These are phyloP conservation scores for Cephus rjabovi DNA, from an alignment of 2,888 invertebrate genomes.

Conservation along the genomic window DNA sequence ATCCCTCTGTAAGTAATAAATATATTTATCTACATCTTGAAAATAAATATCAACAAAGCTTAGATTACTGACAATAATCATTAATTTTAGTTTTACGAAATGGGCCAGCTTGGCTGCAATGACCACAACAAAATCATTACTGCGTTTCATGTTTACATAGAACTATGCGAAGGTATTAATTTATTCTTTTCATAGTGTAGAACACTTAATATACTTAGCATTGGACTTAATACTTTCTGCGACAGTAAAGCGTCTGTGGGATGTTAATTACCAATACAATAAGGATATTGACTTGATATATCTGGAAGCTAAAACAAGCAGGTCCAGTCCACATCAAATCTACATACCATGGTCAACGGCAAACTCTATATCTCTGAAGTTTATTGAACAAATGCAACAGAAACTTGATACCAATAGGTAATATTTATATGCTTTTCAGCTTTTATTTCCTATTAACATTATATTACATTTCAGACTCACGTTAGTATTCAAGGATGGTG, in stretches of 20 bases:
- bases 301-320: slow-evolving; percentile 63
- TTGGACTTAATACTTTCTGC: background rate
- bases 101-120: slow-evolving; percentile 65
- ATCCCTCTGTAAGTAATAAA: slow-evolving; percentile 53
- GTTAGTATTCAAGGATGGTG: slow-evolving; percentile 58
- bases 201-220: slow-evolving; percentile 25
- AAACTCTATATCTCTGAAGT: slow-evolving; percentile 59
- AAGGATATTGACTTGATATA: slow-evolving; percentile 62
- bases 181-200: slow-evolving; percentile 7
- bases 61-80: background rate
- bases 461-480: slow-evolving; percentile 46
- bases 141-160: slow-evolving; percentile 69
- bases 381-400: slow-evolving; percentile 66
- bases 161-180: slow-evolving; percentile 69
- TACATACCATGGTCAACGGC: slow-evolving; percentile 66
- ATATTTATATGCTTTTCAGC: slow-evolving; percentile 12
- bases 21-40: background rate
- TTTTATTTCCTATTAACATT: slow-evolving; percentile 9
- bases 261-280: slow-evolving; percentile 66
- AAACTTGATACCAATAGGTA: slow-evolving; percentile 53
- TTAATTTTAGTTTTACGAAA: slow-evolving; percentile 63
- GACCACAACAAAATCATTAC: slow-evolving; percentile 66
- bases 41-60: background rate
- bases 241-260: slow-evolving; percentile 66
- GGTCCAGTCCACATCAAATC: slow-evolving; percentile 53